Evolutionary conservation across 2,113 vertebrate genomes (phyloP).

Genomic region (Acinonyx jubatus): DNA sequence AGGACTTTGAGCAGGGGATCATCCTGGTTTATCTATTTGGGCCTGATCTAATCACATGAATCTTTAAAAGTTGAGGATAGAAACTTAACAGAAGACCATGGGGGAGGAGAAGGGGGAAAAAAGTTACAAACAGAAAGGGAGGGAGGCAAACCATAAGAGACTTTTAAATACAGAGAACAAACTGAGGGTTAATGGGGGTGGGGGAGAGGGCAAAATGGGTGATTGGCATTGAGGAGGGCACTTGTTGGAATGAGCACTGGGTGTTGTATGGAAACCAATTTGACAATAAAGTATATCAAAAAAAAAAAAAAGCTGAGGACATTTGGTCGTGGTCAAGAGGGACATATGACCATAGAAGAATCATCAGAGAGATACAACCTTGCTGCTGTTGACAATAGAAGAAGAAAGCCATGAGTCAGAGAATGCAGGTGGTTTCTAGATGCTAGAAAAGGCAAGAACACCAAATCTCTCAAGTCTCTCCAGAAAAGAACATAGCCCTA

Average conservation of each 20-base stretch:
- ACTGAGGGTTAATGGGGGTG: too few relatives aligned
- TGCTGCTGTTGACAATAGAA: background rate
- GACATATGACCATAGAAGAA: background rate
- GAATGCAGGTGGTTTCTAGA: background rate
- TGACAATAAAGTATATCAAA: too few relatives aligned
- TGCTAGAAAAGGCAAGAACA: background rate
- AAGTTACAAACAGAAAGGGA: too few relatives aligned
- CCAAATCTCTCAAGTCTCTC: background rate
- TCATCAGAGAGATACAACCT: background rate
- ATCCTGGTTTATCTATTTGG: background rate
- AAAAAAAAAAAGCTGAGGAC: background rate
- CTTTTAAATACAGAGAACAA: too few relatives aligned
- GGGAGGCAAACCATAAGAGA: too few relatives aligned
- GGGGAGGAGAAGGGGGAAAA: too few relatives aligned
- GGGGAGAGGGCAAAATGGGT: too few relatives aligned
- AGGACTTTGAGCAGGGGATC: background rate
- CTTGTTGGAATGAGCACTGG: too few relatives aligned
- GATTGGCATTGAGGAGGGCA: too few relatives aligned
- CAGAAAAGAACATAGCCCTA: background rate
- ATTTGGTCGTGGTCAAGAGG: background rate
- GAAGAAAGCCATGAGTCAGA: rapidly evolving
- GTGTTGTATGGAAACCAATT: too few relatives aligned
- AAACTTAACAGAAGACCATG: too few relatives aligned
- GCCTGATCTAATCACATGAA: background rate
- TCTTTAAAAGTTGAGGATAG: background rate